These are phyloP conservation scores for Gnatocerus cornutus DNA, from an alignment of 2,888 invertebrate species.

Conservation along the genomic window DNA sequence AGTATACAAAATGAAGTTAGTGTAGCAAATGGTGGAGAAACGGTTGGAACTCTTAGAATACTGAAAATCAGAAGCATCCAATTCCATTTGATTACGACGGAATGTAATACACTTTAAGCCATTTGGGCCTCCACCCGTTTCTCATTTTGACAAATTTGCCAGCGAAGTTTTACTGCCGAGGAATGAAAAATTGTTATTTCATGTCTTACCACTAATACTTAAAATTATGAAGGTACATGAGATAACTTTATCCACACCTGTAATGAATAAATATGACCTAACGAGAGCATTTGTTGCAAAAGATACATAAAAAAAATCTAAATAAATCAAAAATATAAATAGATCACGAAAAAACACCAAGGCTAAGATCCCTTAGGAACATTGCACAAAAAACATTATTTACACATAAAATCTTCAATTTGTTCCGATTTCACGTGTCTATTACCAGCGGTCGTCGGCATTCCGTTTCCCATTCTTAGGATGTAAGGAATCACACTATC, in stretches of 20 bases:
- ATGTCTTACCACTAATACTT: slow-evolving; percentile 9
- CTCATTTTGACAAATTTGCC: neutral
- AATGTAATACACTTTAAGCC: no score
- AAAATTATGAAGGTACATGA: slow-evolving; percentile 21
- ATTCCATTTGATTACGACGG: no score
- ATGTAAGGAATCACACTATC: slow-evolving; percentile 96
- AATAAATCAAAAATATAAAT: slow-evolving; percentile 30
- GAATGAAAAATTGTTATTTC: slow-evolving; percentile 16
- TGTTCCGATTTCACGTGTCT: slow-evolving; percentile 68
- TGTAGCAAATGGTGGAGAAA: slow-evolving; percentile 9
- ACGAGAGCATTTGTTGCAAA: slow-evolving; percentile 32
- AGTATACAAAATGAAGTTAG: slow-evolving; percentile 18
- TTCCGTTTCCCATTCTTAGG: slow-evolving; percentile 74
- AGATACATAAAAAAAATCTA: slow-evolving; percentile 6
- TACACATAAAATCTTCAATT: slow-evolving; percentile 64
- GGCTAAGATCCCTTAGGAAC: slow-evolving; percentile 46
- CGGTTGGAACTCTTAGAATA: slow-evolving; percentile 3
- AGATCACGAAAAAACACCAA: slow-evolving; percentile 47
- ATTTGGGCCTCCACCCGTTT: neutral
- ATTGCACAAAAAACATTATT: slow-evolving; percentile 57
- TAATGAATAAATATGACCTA: slow-evolving; percentile 21
- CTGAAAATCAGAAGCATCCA: no score
- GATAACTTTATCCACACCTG: slow-evolving; percentile 27
- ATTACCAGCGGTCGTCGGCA: slow-evolving; percentile 57
- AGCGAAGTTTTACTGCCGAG: slow-evolving; percentile 1